Evolutionary conservation across 2,888 invertebrate genomes (phyloP).

Genomic region (Erannis defoliaria): DNA sequence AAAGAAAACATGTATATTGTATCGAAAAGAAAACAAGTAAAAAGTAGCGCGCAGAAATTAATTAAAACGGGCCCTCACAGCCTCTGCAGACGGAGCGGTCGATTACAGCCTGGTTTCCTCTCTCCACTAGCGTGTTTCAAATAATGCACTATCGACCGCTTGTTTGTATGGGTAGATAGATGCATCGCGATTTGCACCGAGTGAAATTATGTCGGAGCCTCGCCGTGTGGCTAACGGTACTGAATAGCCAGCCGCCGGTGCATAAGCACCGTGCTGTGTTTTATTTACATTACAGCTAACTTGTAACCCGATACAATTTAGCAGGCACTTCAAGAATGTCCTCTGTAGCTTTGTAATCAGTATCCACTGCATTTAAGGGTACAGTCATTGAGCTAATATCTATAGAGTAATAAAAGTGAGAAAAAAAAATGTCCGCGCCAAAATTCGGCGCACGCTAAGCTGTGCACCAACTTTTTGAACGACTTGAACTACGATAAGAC

Average conservation of each 20-base stretch:
- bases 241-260: conserved; percentile 65
- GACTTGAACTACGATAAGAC: too few relatives aligned
- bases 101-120: conserved; percentile 31
- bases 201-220: conserved; percentile 67
- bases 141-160: conserved; percentile 33
- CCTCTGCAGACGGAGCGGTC: conserved; percentile 20
- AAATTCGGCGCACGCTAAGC: too few relatives aligned
- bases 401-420: too few relatives aligned
- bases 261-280: conserved; percentile 62
- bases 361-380: conserved; percentile 17
- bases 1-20: too few relatives aligned
- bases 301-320: conserved; percentile 59
- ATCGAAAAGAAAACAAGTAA: conserved; percentile 23
- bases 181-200: conserved; percentile 63
- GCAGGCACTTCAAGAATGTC: conserved; percentile 37
- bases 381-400: too few relatives aligned
- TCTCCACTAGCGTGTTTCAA: conserved; percentile 34
- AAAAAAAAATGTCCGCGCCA: too few relatives aligned
- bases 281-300: conserved; percentile 69
- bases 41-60: conserved; percentile 38
- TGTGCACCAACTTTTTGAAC: too few relatives aligned
- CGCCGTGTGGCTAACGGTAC: conserved; percentile 72
- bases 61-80: conserved; percentile 35
- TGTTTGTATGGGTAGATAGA: conserved; percentile 42
- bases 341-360: conserved; percentile 27